Evolutionary conservation across 2,888 invertebrate species (phyloP).

Genomic region (Gandaritis pyraliata): DNA sequence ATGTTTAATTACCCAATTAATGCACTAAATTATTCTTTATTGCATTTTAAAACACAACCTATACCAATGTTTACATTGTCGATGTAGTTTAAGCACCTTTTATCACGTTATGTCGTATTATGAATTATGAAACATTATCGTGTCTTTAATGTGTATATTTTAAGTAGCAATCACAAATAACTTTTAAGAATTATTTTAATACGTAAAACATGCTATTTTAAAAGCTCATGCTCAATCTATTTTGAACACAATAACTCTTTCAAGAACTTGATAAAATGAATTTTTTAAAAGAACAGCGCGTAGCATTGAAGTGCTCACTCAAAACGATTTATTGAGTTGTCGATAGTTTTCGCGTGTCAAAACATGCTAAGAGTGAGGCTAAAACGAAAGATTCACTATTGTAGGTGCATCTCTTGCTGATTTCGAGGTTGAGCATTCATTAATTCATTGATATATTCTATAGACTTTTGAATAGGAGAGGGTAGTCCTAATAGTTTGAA

Average conservation of each 20-base stretch:
- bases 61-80: constrained; percentile 7
- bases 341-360: constrained; percentile 38
- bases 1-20: constrained; percentile 9
- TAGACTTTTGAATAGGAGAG: neutral
- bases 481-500: neutral
- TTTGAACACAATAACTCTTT: constrained; percentile 28
- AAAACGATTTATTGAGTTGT: constrained; percentile 37
- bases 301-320: constrained; percentile 29
- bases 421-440: neutral
- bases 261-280: constrained; percentile 29
- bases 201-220: constrained; percentile 18
- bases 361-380: constrained; percentile 9
- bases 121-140: constrained; percentile 1
- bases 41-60: constrained; percentile 10
- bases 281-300: constrained; percentile 20
- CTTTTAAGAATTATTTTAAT: constrained; percentile 9
- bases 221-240: constrained; percentile 23
- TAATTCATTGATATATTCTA: neutral
- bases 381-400: too few relatives aligned
- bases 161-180: constrained; percentile 9
- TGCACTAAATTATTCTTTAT: constrained; percentile 18
- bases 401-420: neutral
- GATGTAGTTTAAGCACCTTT: constrained; percentile 9
- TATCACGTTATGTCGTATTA: constrained; percentile 1
- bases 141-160: neutral